Conservation (phyloP, 2,797 vertebrate species). For the Ctenochaetus hawaiiensis region DNA sequence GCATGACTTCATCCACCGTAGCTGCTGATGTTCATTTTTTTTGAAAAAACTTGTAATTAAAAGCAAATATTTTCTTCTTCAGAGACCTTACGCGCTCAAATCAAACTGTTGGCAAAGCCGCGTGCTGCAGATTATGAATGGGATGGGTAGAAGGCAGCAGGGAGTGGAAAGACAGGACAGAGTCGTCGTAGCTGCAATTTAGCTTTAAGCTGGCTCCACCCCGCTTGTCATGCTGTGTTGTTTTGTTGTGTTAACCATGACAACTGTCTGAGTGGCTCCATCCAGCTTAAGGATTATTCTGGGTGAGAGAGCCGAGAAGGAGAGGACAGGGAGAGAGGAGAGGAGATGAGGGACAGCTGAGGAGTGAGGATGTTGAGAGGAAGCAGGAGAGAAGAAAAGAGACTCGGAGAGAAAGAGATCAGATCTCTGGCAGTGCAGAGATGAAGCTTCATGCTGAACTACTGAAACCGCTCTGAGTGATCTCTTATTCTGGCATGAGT, state of each 20-base stretch:
- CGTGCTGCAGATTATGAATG: constrained; percentile 71
- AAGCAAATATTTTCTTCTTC: constrained; percentile 56
- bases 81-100: constrained; percentile 64
- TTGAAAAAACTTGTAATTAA: constrained; percentile 77
- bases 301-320: constrained; percentile 58
- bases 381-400: constrained; percentile 32
- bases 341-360: constrained; percentile 1
- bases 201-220: constrained; percentile 67
- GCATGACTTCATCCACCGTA: constrained; percentile 75
- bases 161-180: constrained; percentile 38
- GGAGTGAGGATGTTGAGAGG: constrained; percentile 40
- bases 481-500: constrained; percentile 29
- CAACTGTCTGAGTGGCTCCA: constrained; percentile 76
- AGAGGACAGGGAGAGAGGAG: constrained; percentile 29
- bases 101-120: constrained; percentile 51
- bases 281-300: constrained; percentile 72
- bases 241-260: constrained; percentile 86
- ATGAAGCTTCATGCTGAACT: constrained; percentile 24
- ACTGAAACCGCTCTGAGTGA: constrained; percentile 22
- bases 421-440: constrained; percentile 8
- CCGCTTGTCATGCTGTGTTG: constrained; percentile 75
- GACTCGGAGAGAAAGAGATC: constrained; percentile 35
- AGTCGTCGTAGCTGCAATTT: constrained; percentile 51
- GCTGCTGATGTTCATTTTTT: constrained; percentile 72
- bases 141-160: constrained; percentile 59